A percentile compares a stretch with the other conserved stretches of the same genome.
phyloP scores from a whole-genome alignment of 2,797 vertebrate genomes.

The Eurystomus glaucurus region DNA sequence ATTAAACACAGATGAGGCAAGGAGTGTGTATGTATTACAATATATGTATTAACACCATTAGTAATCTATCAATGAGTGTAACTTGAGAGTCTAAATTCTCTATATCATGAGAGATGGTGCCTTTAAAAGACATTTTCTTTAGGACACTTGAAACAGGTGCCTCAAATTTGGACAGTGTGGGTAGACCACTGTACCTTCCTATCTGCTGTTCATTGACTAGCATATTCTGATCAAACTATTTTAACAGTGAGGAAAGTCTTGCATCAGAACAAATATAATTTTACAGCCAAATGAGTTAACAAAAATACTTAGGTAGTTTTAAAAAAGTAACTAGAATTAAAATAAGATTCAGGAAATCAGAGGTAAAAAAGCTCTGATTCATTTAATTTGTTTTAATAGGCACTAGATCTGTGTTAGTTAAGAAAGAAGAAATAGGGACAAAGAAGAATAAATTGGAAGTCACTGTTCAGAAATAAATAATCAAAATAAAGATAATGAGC shows the following conservation, averaged over 20 bases:
- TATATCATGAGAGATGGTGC: background rate
- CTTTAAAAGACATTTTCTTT: background rate
- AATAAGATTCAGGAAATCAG: background rate
- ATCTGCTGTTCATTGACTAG: background rate
- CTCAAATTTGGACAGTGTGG: background rate
- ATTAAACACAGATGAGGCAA: background rate
- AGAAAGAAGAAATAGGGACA: background rate
- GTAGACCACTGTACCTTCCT: background rate
- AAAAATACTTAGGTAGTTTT: background rate
- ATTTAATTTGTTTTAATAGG: slow-evolving; percentile 14
- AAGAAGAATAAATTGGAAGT: background rate
- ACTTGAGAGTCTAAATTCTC: background rate
- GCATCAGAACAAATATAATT: background rate
- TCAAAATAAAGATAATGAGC: background rate
- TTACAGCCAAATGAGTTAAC: background rate
- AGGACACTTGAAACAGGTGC: background rate
- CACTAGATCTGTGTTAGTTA: background rate
- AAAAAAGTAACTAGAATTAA: background rate
- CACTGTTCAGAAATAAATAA: background rate
- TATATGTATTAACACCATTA: background rate
- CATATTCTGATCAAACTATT: background rate
- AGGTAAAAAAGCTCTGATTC: background rate
- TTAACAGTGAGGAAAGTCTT: background rate
- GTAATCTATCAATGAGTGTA: background rate
- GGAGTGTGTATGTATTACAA: background rate